Evolutionary conservation across 2,888 invertebrate species (phyloP).

Genomic region (Xestoiulus laeticollis): DNA sequence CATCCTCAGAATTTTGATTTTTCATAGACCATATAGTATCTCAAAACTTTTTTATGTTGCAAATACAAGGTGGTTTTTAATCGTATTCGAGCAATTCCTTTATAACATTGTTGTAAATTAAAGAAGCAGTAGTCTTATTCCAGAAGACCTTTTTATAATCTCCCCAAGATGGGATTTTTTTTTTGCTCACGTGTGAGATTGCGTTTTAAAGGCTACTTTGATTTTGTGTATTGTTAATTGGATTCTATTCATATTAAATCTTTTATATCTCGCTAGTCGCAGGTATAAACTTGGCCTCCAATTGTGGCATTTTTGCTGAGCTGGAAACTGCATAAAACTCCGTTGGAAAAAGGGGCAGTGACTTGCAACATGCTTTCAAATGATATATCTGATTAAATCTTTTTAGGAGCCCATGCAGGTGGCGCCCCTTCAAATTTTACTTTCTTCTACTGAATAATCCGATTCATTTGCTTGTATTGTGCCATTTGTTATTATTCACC

Average conservation of each 20-base stretch:
- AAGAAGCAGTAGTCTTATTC: not conserved
- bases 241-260: constrained; percentile 37
- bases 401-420: constrained; percentile 7
- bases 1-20: no score
- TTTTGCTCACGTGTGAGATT: not conserved
- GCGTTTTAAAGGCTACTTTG: constrained; percentile 34
- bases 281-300: constrained; percentile 19
- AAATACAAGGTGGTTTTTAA: not conserved
- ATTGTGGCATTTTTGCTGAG: constrained; percentile 34
- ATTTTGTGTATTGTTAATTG: constrained; percentile 34
- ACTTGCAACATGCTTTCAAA: constrained; percentile 34
- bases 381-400: constrained; percentile 31
- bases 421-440: constrained; percentile 17
- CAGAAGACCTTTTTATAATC: not conserved
- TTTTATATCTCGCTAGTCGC: not conserved
- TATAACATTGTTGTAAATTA: not conserved
- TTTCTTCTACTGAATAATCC: not conserved
- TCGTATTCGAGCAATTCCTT: not conserved
- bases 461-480: constrained; percentile 34
- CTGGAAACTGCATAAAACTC: not conserved
- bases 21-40: no score
- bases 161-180: not conserved
- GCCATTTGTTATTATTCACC: constrained; percentile 19
- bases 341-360: constrained; percentile 33
- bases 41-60: no score